Evolutionary conservation across 2,888 invertebrate species (phyloP), one percentile per base, ranked within the genome.

Genomic region (Acrocyrtus sp.): DNA sequence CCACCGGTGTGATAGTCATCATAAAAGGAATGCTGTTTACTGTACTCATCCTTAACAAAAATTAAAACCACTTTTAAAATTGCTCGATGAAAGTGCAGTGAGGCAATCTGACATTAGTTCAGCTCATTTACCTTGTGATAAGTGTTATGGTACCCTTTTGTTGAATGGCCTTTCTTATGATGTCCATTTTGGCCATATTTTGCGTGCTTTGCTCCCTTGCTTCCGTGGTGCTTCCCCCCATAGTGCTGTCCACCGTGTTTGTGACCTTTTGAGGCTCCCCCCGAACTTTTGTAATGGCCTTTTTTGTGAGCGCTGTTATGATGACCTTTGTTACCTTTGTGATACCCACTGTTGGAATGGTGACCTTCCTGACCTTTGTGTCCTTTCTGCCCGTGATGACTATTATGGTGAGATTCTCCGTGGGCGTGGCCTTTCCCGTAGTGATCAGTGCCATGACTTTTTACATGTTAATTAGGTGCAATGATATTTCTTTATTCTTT

Each of bases 11-110:
- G 81, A 50, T 74, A 78, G 54, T 79, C 79, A 53, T 81, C 81
- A 47, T 81, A 81, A 63, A 81, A 81, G 5, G 74, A 60, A 10
- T 77, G 74, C 19, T 78, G 72, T 53, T 80, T 80, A 43, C 78
- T 76, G 72, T 80, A 80, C 58, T 80, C 80, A 34, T 78, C 77
- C 78, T 80, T 41, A 0, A 51, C n/a, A n/a, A n/a, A n/a, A n/a
- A n/a, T n/a, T n/a, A n/a, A n/a, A n/a, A n/a, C n/a, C n/a, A n/a
- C n/a, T n/a, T n/a, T n/a, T n/a, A 22, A 58, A 27, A 12, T 43
- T 34, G 15, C 4, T 39, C 8, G 5, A 19, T 34, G 15, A 6
- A 19, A 56, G 19, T 21, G 15, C 15, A 27, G 6, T 6, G 6
- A 15, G 19, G 29, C 6, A 19, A 22, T 15, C 12, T 26, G 8